phyloP scores from a whole-genome alignment of 2,113 vertebrate species.

The Lipophrys pholis region DNA sequence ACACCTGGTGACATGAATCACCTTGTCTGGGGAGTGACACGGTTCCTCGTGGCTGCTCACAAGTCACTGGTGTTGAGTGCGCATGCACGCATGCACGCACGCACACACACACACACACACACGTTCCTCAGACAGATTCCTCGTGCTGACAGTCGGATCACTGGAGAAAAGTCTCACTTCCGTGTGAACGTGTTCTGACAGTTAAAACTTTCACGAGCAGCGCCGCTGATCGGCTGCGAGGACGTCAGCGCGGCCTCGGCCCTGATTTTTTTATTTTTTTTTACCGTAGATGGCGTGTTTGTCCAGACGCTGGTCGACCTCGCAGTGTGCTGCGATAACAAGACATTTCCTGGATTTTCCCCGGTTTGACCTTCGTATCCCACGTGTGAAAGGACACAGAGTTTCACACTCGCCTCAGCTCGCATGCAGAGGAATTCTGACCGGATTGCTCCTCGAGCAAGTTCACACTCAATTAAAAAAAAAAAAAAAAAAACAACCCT shows the following conservation, averaged over 20 bases:
- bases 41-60: neutral
- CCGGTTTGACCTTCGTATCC: slow-evolving; percentile 22
- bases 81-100: slow-evolving; percentile 3
- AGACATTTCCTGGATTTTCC: slow-evolving; percentile 5
- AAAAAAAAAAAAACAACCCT: neutral
- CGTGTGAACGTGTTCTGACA: slow-evolving; percentile 39
- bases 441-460: too few species aligned
- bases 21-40: neutral
- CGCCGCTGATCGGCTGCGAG: slow-evolving; percentile 50
- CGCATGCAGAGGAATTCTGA: too few species aligned
- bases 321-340: slow-evolving; percentile 42
- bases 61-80: neutral
- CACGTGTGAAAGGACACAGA: too few species aligned
- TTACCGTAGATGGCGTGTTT: slow-evolving; percentile 8
- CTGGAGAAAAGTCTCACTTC: slow-evolving; percentile 23
- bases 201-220: slow-evolving; percentile 11
- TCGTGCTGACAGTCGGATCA: neutral
- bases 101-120: slow-evolving; percentile 18
- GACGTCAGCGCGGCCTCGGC: slow-evolving; percentile 40
- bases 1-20: neutral
- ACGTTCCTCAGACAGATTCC: slow-evolving; percentile 13
- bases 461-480: too few species aligned
- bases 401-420: too few species aligned
- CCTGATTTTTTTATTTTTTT: neutral
- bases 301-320: slow-evolving; percentile 42